Base-by-base conservation (phyloP, 2,888 invertebrate genomes). In the Drymonia ruficornis region DNA sequence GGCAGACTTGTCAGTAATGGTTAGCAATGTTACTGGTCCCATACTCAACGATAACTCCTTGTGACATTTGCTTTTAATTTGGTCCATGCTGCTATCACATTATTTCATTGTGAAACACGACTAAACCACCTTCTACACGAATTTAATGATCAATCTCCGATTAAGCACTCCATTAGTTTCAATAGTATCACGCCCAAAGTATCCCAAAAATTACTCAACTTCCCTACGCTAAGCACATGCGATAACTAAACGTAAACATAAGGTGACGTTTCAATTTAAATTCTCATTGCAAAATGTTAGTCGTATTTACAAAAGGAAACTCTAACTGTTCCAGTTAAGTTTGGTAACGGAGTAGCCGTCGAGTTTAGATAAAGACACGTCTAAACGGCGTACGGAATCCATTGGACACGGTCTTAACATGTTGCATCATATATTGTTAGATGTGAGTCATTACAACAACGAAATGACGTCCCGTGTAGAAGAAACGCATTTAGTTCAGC, bases 311-410 rank as follows among this genome's bases (percentile, higher is more conserved):
- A 36, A 36, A 11, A 36, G 13, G n/a, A 6, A 36, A 36, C n/a
- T 13, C 11, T 11, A 54, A 56, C 52, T 61, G 65, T 63, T 49
- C 52, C 19, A 67, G 65, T 59, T 70, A 58, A 57, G 49, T 28
- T 63, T 55, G 50, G 65, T 63, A 56, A 56, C 52, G 50, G 48
- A 55, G 60, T 43, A 54, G 53, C 55, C 34, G 65, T 55, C 57
- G 62, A 31, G 60, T 59, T 65, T 49, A 63, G 70, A 70, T 70
- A 70, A 70, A 63, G 59, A 63, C 58, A 50, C 49, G 60, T 63
- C 49, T 31, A 52, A 56, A 56, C 46, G 45, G 59, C 58, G 61
- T 31, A 50, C 55, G 61, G 11, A 70, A 74, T 67, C 52, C 53
- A 62, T 74, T 62, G 48, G 72, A 53, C 45, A 56, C 65, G 52